phyloP scores from a whole-genome alignment of 2,797 vertebrate genomes.

The Arctocebus calabarensis region DNA sequence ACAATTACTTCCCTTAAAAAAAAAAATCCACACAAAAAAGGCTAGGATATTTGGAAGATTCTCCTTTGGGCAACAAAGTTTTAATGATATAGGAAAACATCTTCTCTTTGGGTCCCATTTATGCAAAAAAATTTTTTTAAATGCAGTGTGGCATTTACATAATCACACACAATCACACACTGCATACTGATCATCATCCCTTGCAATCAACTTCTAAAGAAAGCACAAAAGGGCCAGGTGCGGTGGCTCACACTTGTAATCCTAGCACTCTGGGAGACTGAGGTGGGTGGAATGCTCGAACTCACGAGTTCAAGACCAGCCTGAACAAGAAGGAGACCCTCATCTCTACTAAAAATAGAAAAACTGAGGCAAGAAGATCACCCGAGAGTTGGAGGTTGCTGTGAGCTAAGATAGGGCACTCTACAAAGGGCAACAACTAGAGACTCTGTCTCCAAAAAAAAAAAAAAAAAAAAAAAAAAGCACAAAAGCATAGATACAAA shows the following conservation, averaged over 20 bases:
- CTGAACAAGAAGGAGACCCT: too few species aligned
- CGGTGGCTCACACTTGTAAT: too few species aligned
- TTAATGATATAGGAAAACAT: not conserved
- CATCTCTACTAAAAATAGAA: too few species aligned
- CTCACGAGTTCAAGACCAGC: too few species aligned
- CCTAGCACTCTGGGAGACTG: too few species aligned
- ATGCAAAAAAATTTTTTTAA: not conserved
- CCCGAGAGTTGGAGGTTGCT: too few species aligned
- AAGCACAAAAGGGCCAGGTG: not conserved
- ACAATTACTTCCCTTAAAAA: not conserved
- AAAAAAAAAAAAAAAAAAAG: not conserved
- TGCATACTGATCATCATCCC: not conserved
- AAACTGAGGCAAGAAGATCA: too few species aligned
- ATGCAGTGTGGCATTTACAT: not conserved
- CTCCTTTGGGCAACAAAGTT: not conserved
- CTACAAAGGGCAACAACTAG: too few species aligned
- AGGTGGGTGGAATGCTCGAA: too few species aligned
- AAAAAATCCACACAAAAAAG: not conserved
- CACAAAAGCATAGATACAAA: not conserved
- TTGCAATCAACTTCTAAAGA: conserved; percentile 29
- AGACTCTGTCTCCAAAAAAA: too few species aligned
- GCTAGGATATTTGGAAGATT: not conserved
- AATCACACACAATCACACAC: not conserved
- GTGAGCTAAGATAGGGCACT: too few species aligned
- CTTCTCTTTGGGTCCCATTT: not conserved